Percentiles rank a stretch among this genome's conserved stretches.
Conservation (phyloP, 2,888 invertebrate species). For the Griposia aprilina region DNA sequence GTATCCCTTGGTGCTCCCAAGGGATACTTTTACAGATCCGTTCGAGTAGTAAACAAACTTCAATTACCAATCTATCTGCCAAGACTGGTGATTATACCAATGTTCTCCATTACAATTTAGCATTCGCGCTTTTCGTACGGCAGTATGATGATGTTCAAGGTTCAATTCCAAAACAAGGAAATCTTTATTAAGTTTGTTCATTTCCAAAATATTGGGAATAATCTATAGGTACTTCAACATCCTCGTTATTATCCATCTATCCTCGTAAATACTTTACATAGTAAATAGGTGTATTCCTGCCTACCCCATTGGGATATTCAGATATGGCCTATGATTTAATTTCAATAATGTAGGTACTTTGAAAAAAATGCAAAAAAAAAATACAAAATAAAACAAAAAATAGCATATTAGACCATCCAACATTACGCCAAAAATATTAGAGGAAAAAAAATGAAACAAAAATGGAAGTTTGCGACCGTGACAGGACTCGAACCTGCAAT, state of each 20-base stretch:
- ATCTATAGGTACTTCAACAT: neutral
- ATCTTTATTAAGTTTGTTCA: neutral
- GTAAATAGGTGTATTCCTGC: neutral
- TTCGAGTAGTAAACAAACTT: neutral
- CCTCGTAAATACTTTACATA: neutral
- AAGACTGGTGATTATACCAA: too few relatives aligned
- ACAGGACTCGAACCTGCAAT: constrained; percentile 94
- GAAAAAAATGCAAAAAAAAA: neutral
- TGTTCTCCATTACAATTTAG: neutral
- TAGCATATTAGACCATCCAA: neutral
- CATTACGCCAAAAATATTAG: neutral
- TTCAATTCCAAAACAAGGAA: neutral
- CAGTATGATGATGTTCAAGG: neutral
- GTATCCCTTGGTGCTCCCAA: too few relatives aligned
- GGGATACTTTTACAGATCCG: neutral
- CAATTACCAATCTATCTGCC: neutral
- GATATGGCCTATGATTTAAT: neutral
- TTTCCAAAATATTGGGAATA: neutral
- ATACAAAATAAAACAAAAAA: neutral
- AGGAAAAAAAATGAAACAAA: constrained; percentile 14
- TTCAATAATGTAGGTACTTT: neutral
- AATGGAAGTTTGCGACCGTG: constrained; percentile 88
- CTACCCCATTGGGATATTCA: neutral
- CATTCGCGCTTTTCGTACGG: neutral
- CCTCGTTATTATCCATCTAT: too few relatives aligned